These are phyloP conservation scores for Aphidoletes aphidimyza DNA, from an alignment of 2,888 invertebrate species.

Conservation along the genomic window DNA sequence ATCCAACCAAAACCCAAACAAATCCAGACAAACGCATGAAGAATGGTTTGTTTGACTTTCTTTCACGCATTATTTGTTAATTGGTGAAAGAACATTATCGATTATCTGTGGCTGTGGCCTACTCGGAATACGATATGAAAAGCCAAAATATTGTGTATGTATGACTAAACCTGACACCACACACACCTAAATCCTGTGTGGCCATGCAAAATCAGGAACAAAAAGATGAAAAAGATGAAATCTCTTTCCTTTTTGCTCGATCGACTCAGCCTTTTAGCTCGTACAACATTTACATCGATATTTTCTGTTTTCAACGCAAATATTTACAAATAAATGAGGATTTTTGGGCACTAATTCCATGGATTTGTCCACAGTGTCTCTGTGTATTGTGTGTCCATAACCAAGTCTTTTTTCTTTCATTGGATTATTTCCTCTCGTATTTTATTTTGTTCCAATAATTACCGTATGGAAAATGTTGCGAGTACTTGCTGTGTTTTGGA, in stretches of 20 bases:
- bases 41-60: constrained; percentile 16
- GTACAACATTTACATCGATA: not conserved
- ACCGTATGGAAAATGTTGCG: constrained; percentile 39
- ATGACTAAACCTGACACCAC: not conserved
- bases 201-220: not conserved
- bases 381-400: not conserved
- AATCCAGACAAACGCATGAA: not conserved
- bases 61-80: constrained; percentile 41
- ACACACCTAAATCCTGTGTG: not conserved
- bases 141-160: not conserved
- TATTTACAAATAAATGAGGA: constrained; percentile 36
- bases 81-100: constrained; percentile 21
- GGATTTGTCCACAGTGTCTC: not conserved
- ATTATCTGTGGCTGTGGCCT: not conserved
- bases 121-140: constrained; percentile 3
- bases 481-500: constrained; percentile 4
- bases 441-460: not conserved
- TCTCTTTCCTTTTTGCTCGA: too few species aligned
- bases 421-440: constrained; percentile 9
- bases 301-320: constrained; percentile 4
- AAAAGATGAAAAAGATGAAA: not conserved
- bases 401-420: too few species aligned
- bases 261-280: not conserved
- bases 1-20: not conserved
- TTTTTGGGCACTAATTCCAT: not conserved